Percentiles rank a stretch among this genome's conserved stretches.
phyloP scores from a whole-genome alignment of 1,140 invertebrate genomes.

The Kradibia gibbosae region DNA sequence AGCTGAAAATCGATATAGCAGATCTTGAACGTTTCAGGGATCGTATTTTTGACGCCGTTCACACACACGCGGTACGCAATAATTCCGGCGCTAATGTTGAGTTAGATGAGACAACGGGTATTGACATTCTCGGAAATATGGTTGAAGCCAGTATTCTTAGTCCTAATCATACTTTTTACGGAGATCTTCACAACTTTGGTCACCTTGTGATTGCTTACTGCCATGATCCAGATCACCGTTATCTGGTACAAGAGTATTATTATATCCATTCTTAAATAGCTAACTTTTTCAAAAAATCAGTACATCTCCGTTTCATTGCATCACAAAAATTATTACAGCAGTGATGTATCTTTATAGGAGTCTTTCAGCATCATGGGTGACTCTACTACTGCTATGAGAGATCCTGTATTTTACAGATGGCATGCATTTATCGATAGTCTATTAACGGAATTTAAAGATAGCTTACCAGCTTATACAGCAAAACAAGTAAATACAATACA shows the following conservation, averaged over 20 bases:
- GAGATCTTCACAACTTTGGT: conserved; percentile 84
- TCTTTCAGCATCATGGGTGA: conserved; percentile 81
- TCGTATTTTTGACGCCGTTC: conserved; percentile 82
- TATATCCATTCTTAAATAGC: not conserved
- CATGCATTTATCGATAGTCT: conserved; percentile 86
- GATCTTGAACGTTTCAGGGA: conserved; percentile 84
- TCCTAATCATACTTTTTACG: conserved; percentile 80
- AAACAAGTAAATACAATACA: conserved; percentile 69
- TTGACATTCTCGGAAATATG: conserved; percentile 86
- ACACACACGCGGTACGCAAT: conserved; percentile 76
- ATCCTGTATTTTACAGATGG: conserved; percentile 90
- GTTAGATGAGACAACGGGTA: conserved; percentile 80
- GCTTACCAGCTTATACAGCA: conserved; percentile 76
- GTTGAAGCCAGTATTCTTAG: conserved; percentile 82
- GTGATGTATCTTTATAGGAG: conserved; percentile 66
- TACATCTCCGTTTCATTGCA: not conserved
- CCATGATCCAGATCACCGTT: conserved; percentile 82
- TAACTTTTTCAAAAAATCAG: not conserved
- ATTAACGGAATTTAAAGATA: conserved; percentile 84
- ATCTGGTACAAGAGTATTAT: conserved; percentile 70
- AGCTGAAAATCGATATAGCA: conserved; percentile 78
- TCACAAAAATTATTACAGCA: not conserved
- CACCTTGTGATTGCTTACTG: conserved; percentile 78
- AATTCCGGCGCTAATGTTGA: conserved; percentile 71
- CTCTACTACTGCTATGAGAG: conserved; percentile 83